Percentiles rank a stretch among this genome's conserved stretches.
Evolutionary conservation across 2,797 vertebrate species (phyloP).

Genomic region (Iguana delicatissima): DNA sequence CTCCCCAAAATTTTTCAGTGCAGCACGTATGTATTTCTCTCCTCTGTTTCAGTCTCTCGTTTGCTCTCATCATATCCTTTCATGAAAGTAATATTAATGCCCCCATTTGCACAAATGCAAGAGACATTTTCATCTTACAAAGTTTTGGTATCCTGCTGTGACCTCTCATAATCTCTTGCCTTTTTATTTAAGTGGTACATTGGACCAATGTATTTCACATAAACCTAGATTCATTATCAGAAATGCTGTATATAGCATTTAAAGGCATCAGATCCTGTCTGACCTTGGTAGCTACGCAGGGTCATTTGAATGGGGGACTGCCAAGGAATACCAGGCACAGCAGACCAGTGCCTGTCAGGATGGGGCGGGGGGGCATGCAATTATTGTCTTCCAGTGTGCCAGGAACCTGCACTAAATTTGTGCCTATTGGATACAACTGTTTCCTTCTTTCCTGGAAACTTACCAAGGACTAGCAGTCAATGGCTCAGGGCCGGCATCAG

Average conservation of each 20-base stretch:
- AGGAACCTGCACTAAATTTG: no score
- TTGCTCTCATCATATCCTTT: neutral
- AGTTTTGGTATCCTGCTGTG: neutral
- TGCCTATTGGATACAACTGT: no score
- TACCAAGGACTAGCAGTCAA: no score
- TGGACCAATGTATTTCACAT: neutral
- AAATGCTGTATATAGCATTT: neutral
- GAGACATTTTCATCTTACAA: neutral
- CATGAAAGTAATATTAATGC: neutral
- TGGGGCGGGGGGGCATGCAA: no score
- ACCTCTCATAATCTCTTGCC: neutral
- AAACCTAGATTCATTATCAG: neutral
- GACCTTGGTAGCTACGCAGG: no score
- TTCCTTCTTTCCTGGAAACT: no score
- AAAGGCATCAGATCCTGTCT: no score
- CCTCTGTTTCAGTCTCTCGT: neutral
- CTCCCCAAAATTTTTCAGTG: neutral
- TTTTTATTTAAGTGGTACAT: neutral
- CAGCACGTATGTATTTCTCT: neutral
- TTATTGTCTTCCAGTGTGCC: neutral
- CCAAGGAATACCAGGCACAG: no score
- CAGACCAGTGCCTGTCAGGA: no score
- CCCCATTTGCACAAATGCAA: neutral
- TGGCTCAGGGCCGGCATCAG: no score
- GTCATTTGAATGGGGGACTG: no score